Evolutionary conservation across 2,797 vertebrate species (phyloP), one percentile per base, ranked within the genome.

Genomic region (Epinephelus malabaricus): DNA sequence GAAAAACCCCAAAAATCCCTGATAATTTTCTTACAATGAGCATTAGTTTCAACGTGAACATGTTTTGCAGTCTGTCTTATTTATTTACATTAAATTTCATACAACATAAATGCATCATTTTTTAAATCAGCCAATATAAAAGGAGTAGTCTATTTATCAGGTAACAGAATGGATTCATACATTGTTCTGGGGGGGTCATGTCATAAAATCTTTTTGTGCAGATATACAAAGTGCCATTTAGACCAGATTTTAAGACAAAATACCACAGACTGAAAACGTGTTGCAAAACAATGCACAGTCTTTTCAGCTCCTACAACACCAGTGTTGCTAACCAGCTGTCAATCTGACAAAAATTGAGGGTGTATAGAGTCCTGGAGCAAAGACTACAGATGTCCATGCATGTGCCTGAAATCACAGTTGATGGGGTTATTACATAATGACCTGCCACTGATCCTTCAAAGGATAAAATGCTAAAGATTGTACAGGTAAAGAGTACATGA

Each of bases 51-150:
- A 47, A 11, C 18, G 47, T 69, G 2, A 69, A 2, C 34, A 34
- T 12, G 11, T 38, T 60, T 53, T 70, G 8, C 23, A 38, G 7
- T 18, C 58, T 19, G 17, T 8, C 18, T 56, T 54, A 69, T 92
- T 79, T 88, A 83, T 88, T 78, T 51, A 80, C 66, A 79, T 70
- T 73, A 69, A 56, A 79, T 77, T 21, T 19, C 19, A 69, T 40
- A 71, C 8, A 1, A 78, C 34, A 43, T 63, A 34, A 51, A 50
- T 15, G 53, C 63, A 40, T 81, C n/a, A 54, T 56, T 75, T 68
- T 34, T 54, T 64, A 76, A 76, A 73, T 51, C 9, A 23, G 38
- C 19, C 73, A 21, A 60, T 74, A 51, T 18, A 60, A 86, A 78
- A 86, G 69, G 4, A 59, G 4, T 18, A 61, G 19, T 63, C 27